These are phyloP conservation scores for Naso thynnoides DNA, from an alignment of 2,797 vertebrate genomes.

Conservation along the genomic window DNA sequence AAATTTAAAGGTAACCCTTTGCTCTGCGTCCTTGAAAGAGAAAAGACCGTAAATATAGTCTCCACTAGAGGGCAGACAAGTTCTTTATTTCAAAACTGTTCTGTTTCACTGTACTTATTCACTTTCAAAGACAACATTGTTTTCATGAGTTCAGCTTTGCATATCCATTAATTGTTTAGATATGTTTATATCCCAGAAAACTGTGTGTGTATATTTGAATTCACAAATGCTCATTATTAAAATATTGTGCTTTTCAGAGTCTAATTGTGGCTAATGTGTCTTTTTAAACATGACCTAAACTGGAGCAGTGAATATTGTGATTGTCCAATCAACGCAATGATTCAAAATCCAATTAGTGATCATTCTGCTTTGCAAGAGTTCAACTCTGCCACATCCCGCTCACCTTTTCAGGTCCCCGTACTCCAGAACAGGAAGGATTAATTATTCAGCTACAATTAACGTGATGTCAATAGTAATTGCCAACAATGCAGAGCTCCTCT, in stretches of 20 bases:
- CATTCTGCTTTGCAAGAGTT: slow-evolving; percentile 49
- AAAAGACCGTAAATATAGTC: not conserved
- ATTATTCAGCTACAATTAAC: slow-evolving; percentile 84
- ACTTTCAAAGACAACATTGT: slow-evolving; percentile 32
- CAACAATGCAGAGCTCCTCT: slow-evolving; percentile 70
- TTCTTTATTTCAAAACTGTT: slow-evolving; percentile 32
- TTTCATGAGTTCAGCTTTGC: slow-evolving; percentile 30
- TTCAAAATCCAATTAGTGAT: slow-evolving; percentile 65
- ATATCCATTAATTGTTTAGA: slow-evolving; percentile 30
- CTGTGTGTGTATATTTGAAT: slow-evolving; percentile 27
- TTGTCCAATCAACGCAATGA: slow-evolving; percentile 58
- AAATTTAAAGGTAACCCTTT: not conserved
- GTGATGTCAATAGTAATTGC: slow-evolving; percentile 83
- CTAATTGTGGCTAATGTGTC: slow-evolving; percentile 36
- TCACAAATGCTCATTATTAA: slow-evolving; percentile 53
- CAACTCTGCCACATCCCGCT: slow-evolving; percentile 51
- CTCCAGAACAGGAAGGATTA: slow-evolving; percentile 71
- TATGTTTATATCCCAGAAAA: slow-evolving; percentile 13
- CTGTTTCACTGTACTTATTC: slow-evolving; percentile 1
- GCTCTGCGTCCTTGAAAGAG: not conserved
- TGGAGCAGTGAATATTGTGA: slow-evolving; percentile 47
- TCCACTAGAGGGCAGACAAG: slow-evolving; percentile 79
- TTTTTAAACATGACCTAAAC: slow-evolving; percentile 54
- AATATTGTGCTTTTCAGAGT: slow-evolving; percentile 37
- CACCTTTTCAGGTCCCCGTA: slow-evolving; percentile 61